Conservation (phyloP, 1,140 invertebrate species). For the Phocides pigmalion region DNA sequence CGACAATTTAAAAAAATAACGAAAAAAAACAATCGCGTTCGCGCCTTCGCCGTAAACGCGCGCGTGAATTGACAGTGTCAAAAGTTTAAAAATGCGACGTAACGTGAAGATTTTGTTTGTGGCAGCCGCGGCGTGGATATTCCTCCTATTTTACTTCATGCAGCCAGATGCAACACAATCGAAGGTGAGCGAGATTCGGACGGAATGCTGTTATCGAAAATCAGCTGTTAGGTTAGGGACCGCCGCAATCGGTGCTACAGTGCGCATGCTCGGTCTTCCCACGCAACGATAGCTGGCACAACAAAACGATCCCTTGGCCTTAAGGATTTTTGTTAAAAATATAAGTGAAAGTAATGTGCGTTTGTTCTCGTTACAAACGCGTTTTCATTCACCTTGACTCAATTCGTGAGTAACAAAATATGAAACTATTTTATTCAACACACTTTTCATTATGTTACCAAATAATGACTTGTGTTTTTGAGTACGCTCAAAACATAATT, state of each 20-base stretch:
- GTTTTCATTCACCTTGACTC: slow-evolving; percentile 32
- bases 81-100: slow-evolving; percentile 64
- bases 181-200: slow-evolving; percentile 57
- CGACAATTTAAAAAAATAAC: slow-evolving; percentile 42
- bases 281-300: slow-evolving; percentile 37
- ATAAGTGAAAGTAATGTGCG: slow-evolving; percentile 2
- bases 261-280: slow-evolving; percentile 56
- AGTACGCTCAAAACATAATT: background rate
- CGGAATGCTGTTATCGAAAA: slow-evolving; percentile 51
- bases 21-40: slow-evolving; percentile 29
- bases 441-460: background rate
- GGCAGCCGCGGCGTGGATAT: slow-evolving; percentile 69
- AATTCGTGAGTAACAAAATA: slow-evolving; percentile 17
- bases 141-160: slow-evolving; percentile 75
- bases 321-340: slow-evolving; percentile 6
- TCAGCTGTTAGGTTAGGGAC: slow-evolving; percentile 64
- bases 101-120: slow-evolving; percentile 74
- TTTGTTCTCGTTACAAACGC: slow-evolving; percentile 2
- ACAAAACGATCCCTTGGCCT: slow-evolving; percentile 10
- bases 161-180: slow-evolving; percentile 63
- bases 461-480: background rate
- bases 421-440: background rate
- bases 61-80: slow-evolving; percentile 45
- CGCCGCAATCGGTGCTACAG: slow-evolving; percentile 45
- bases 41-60: slow-evolving; percentile 36